Conservation (phyloP, 2,797 vertebrate genomes). For the Sebastes reedi region DNA sequence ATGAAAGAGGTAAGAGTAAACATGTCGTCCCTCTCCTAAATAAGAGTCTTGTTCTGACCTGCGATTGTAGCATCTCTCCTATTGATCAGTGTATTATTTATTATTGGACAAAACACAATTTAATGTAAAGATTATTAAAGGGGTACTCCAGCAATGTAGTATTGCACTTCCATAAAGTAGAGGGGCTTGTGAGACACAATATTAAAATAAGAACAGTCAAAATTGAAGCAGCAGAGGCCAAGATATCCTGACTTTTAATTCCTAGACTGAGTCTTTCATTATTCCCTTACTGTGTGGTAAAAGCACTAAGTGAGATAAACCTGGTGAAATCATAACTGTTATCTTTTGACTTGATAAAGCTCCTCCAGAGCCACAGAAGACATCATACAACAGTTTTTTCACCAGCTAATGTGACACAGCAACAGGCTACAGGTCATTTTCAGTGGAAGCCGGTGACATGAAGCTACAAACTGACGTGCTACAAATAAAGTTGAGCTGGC, state of each 20-base stretch:
- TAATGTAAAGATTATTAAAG: not conserved
- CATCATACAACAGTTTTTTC: not conserved
- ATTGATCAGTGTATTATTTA: not conserved
- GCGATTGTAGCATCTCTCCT: not conserved
- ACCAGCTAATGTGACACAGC: not conserved
- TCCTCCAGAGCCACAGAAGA: not conserved
- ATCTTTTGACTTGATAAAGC: not conserved
- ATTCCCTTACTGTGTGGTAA: not conserved
- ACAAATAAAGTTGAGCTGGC: too few relatives aligned
- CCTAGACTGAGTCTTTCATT: too few relatives aligned
- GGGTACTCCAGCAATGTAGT: too few relatives aligned
- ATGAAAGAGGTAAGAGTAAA: not conserved
- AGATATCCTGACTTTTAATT: too few relatives aligned
- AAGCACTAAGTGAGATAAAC: not conserved
- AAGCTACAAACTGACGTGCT: too few relatives aligned
- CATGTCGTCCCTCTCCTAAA: not conserved
- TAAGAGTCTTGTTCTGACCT: not conserved
- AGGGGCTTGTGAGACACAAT: too few relatives aligned
- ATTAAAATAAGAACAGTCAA: too few relatives aligned
- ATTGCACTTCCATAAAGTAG: too few relatives aligned
- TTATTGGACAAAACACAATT: not conserved
- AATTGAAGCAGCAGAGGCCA: too few relatives aligned
- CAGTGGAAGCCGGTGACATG: too few relatives aligned
- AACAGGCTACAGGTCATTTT: too few relatives aligned
- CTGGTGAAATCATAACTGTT: not conserved